Evolutionary conservation across 2,888 invertebrate genomes (phyloP), one percentile per base, ranked within the genome.

Genomic region (Gortyna flavago): DNA sequence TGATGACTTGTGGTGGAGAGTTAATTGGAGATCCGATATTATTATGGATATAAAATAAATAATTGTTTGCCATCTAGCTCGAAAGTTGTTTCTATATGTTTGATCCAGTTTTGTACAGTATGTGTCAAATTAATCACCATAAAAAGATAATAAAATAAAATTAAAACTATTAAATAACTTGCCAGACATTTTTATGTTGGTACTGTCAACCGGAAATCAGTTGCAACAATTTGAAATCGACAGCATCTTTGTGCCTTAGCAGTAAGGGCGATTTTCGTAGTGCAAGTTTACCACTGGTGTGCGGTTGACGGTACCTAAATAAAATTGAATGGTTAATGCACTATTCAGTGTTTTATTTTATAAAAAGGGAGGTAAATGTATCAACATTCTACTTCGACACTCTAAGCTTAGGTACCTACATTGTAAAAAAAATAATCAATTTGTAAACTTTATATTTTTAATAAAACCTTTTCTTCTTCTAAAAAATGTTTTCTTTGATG

Each of bases 401-500:
- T 21, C 21, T 35, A 73, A 57, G 48, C 6, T 44, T 25, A n/a
- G n/a, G n/a, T n/a, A n/a, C n/a, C n/a, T n/a, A 41, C 13, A 68
- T n/a, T 84, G 80, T 72, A 68, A 57, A 68, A 44, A 65, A 1
- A 51, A 25, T 59, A 61, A 74, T 80, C n/a, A 54, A 44, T 74
- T 84, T 68, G 38, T 48, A n/a, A 66, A 41, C 11, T 29, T 48
- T 68, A 44, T n/a, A 25, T 38, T 64, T 54, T 61, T 38, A 75
- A 57, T 68, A 69, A 81, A 44, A 25, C 9, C 21, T 65, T 75
- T 32, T 21, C 9, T 70, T 54, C 7, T 13, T 64, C 9, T n/a
- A 61, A 70, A 61, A 32, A 2, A 48, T 71, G 62, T 72, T 77
- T 80, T 65, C 73, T 75, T 79, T 80, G 68, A 80, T 38, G 48